Conservation (phyloP, 2,888 invertebrate genomes). For the Cephus sareptanus region DNA sequence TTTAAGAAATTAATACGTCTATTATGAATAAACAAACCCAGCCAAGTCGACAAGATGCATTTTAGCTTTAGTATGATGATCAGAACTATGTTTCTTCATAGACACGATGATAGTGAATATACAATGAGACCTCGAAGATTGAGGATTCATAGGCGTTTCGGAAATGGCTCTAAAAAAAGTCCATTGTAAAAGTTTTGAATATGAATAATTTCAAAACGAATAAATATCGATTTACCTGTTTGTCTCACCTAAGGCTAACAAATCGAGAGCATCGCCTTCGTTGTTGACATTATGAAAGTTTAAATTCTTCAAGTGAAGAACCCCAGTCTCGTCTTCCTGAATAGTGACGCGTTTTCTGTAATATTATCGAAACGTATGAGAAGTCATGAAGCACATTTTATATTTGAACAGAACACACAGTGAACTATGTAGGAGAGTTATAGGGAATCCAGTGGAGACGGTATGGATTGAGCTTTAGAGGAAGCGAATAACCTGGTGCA, state of each 20-base stretch:
- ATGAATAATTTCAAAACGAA: slow-evolving; percentile 1
- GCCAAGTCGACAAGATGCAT: slow-evolving; percentile 70
- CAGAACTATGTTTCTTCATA: slow-evolving; percentile 53
- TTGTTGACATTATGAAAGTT: slow-evolving; percentile 65
- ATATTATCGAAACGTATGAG: slow-evolving; percentile 5
- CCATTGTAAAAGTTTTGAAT: background rate
- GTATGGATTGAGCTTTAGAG: background rate
- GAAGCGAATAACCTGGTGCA: background rate
- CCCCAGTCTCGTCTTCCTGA: slow-evolving; percentile 67
- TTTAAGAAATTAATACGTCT: background rate
- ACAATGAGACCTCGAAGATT: slow-evolving; percentile 70
- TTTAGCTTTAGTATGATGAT: slow-evolving; percentile 66
- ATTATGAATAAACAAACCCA: slow-evolving; percentile 58
- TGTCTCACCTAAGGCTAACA: slow-evolving; percentile 67
- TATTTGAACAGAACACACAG: background rate
- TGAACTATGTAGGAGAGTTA: background rate
- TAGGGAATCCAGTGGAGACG: background rate
- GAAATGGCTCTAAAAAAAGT: slow-evolving; percentile 64
- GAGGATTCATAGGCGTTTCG: slow-evolving; percentile 70
- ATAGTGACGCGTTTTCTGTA: slow-evolving; percentile 66
- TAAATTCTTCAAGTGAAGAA: slow-evolving; percentile 67
- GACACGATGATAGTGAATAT: slow-evolving; percentile 69
- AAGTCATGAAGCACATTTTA: background rate
- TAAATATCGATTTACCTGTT: slow-evolving; percentile 62
- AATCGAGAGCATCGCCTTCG: slow-evolving; percentile 68